phyloP scores from a whole-genome alignment of 1,140 invertebrate species.

The Pantala flavescens region DNA sequence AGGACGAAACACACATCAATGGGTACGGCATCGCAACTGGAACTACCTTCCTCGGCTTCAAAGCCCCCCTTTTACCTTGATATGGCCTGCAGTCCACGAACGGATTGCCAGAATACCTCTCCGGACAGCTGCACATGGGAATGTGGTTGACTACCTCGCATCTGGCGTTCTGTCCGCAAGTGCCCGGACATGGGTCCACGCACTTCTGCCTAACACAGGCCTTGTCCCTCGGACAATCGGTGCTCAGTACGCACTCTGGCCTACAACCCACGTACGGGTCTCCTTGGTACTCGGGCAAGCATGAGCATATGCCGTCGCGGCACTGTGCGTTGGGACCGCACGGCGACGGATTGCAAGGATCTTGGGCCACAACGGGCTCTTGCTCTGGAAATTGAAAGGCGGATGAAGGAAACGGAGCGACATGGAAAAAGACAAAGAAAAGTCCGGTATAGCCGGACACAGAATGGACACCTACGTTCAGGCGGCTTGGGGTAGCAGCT shows the following conservation, averaged over 20 bases:
- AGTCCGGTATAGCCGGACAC: slow-evolving; percentile 27
- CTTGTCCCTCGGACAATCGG: slow-evolving; percentile 49
- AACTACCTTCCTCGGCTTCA: slow-evolving; percentile 24
- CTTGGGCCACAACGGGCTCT: slow-evolving; percentile 29
- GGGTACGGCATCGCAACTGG: background rate
- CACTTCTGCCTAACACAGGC: slow-evolving; percentile 53
- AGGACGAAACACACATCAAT: too few relatives aligned
- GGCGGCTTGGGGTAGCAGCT: slow-evolving; percentile 41
- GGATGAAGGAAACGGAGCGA: slow-evolving; percentile 17
- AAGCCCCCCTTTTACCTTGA: slow-evolving; percentile 17
- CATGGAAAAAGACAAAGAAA: slow-evolving; percentile 28
- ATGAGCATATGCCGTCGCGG: slow-evolving; percentile 47
- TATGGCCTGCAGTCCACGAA: slow-evolving; percentile 31
- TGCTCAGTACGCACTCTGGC: slow-evolving; percentile 35
- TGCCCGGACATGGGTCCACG: slow-evolving; percentile 51
- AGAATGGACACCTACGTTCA: slow-evolving; percentile 28
- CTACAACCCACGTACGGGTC: slow-evolving; percentile 30
- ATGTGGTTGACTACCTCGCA: slow-evolving; percentile 53
- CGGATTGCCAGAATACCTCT: slow-evolving; percentile 50
- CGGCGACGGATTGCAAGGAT: slow-evolving; percentile 31
- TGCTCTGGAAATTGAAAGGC: slow-evolving; percentile 28
- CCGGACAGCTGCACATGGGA: slow-evolving; percentile 48
- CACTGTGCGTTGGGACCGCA: slow-evolving; percentile 42
- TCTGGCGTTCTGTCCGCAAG: slow-evolving; percentile 52
- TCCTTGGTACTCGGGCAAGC: slow-evolving; percentile 35